Evolutionary conservation across 2,888 invertebrate genomes (phyloP), one percentile per base, ranked within the genome.

Genomic region (Macropis europaea): DNA sequence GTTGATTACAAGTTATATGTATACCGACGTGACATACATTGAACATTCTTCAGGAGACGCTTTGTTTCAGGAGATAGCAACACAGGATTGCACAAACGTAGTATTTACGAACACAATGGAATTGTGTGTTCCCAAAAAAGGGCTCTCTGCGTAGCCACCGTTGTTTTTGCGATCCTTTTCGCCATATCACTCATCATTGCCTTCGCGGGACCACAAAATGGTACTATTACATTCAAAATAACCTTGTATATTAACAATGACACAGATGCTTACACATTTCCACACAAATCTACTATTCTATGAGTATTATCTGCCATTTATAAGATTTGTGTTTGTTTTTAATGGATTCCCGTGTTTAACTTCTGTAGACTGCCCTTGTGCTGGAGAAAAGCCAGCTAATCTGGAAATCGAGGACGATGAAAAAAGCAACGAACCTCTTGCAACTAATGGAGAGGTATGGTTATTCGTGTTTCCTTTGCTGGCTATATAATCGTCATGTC

Each of bases 61-160:
- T 90, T 90, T 90, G 89, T 91, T 91, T 77, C 90, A 93, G 93
- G 93, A 85, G 94, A 93, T 85, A 93, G 92, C 87, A 93, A 92
- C 83, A 91, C 93, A 61, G 92, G 91, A 75, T 90, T 92, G 82
- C 92, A 93, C 88, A 94, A 94, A 89, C 92, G 93, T 85, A 93
- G 93, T 81, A 92, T 94, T 71, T 94, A 94, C 88, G 94, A 94
- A 88, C 94, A 94, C 84, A 93, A 93, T 87, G 95, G 96, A 17
- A 95, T 97, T 71, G 96, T 96, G 34, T 97, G 97, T 89, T 97
- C 97, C 3, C 96, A 97, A 88, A 94, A 96, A 70, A 93, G 95
- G 80, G 97, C 97, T 36, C 92, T 97, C 6, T 94, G 94, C 86
- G 94, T 97, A 72, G 95, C 96, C 48, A 94, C 94, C 50, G 91